These are phyloP conservation scores for Eonycteris spelaea DNA, from an alignment of 2,113 vertebrate genomes.

Conservation along the genomic window DNA sequence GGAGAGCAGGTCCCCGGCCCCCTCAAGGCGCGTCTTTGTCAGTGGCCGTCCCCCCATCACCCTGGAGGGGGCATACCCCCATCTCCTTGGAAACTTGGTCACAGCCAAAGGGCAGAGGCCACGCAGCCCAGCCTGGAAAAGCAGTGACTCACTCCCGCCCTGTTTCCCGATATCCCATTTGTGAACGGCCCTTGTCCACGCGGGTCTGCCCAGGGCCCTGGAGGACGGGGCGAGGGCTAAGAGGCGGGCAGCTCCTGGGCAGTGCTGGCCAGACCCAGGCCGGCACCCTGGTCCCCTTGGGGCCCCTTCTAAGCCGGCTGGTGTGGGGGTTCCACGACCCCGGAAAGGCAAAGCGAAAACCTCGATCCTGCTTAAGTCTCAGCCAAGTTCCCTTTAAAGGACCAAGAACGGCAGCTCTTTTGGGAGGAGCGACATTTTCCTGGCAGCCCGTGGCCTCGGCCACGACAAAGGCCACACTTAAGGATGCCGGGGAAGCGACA, in stretches of 20 bases:
- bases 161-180: neutral
- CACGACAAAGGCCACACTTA: constrained; percentile 59
- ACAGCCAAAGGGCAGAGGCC: constrained; percentile 47
- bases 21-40: constrained; percentile 13
- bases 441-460: neutral
- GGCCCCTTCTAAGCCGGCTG: neutral
- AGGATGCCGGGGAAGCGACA: neutral
- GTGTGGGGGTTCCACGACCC: neutral
- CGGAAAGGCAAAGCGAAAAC: neutral
- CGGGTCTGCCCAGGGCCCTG: neutral
- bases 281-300: fast-evolving
- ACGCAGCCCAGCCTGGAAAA: neutral
- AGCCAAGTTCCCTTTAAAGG: constrained; percentile 30
- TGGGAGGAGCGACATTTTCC: constrained; percentile 43
- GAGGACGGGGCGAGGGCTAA: neutral
- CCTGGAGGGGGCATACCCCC: neutral
- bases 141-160: constrained; percentile 33
- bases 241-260: neutral
- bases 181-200: neutral
- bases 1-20: neutral
- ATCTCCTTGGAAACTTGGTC: neutral
- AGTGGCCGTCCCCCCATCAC: neutral
- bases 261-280: neutral
- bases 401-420: constrained; percentile 9
- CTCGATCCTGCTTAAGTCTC: neutral